A percentile compares a stretch with the other conserved stretches of the same genome.
Evolutionary conservation across 1,140 invertebrate genomes (phyloP).

Genomic region (Chionoecetes opilio): DNA sequence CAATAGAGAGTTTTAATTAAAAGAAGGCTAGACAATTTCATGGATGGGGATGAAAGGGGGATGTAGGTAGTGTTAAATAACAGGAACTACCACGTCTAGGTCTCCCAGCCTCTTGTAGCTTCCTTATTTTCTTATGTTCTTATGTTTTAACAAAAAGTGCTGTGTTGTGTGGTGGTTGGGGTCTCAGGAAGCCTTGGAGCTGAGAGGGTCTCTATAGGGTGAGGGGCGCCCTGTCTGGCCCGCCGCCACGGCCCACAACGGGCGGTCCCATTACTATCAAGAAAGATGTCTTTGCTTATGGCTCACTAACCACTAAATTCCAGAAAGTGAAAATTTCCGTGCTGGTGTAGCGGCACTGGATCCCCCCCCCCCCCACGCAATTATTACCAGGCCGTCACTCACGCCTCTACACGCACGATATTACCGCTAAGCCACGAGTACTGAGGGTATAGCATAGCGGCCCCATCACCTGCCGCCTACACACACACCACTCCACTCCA

Average conservation of each 20-base stretch:
- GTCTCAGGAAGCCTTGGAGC: neutral
- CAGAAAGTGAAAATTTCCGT: slow-evolving; percentile 58
- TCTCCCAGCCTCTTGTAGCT: too few relatives aligned
- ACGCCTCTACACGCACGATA: slow-evolving; percentile 43
- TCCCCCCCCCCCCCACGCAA: slow-evolving; percentile 41
- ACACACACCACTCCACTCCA: neutral
- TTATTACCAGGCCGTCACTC: slow-evolving; percentile 52
- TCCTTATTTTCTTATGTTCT: too few relatives aligned
- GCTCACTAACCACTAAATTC: slow-evolving; percentile 56
- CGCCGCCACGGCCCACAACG: slow-evolving; percentile 46
- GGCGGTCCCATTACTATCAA: slow-evolving; percentile 31
- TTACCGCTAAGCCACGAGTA: slow-evolving; percentile 15
- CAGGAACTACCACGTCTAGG: too few relatives aligned
- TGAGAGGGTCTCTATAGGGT: neutral
- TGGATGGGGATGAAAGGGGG: too few relatives aligned
- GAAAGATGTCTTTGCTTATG: slow-evolving; percentile 60
- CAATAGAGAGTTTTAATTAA: too few relatives aligned
- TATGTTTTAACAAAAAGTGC: too few relatives aligned
- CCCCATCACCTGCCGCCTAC: neutral
- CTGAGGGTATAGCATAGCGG: neutral
- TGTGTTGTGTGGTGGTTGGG: slow-evolving; percentile 12
- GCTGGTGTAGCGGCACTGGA: slow-evolving; percentile 50
- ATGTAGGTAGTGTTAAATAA: too few relatives aligned
- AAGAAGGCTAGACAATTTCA: too few relatives aligned
- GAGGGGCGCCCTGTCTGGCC: slow-evolving; percentile 27